These are phyloP conservation scores for Drosophila nasuta DNA, from an alignment of 1,140 invertebrate genomes.

Conservation along the genomic window DNA sequence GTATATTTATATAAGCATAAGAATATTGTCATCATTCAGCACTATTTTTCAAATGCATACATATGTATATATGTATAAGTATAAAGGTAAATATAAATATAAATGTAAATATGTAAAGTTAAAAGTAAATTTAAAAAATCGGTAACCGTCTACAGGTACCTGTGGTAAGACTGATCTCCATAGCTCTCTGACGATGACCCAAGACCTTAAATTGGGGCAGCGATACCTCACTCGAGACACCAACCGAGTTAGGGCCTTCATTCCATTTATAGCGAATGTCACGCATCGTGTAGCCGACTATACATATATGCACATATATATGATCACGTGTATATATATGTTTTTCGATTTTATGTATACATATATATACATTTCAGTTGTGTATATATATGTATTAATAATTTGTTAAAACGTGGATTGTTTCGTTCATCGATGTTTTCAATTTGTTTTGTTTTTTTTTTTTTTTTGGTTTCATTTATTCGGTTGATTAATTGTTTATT, in stretches of 20 bases:
- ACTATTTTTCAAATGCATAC: conserved; percentile 37
- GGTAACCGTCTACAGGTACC: conserved; percentile 89
- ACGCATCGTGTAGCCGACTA: conserved; percentile 98
- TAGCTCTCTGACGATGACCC: conserved; percentile 94
- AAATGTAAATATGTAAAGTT: conserved; percentile 56
- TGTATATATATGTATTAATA: conserved; percentile 46
- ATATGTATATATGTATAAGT: conserved; percentile 24
- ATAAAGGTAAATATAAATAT: conserved; percentile 51
- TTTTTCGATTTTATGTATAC: conserved; percentile 27
- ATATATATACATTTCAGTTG: conserved; percentile 23
- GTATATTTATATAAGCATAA: conserved; percentile 23
- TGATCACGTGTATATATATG: conserved; percentile 35
- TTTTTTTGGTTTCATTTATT: conserved; percentile 13
- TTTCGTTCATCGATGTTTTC: conserved; percentile 30
- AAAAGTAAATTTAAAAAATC: conserved; percentile 82
- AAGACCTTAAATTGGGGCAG: conserved; percentile 97
- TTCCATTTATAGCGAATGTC: conserved; percentile 98
- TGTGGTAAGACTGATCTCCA: conserved; percentile 96
- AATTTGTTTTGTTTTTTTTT: conserved; percentile 1
- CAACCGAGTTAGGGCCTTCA: conserved; percentile 95
- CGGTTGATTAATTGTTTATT: conserved; percentile 45
- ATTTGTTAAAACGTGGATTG: conserved; percentile 41
- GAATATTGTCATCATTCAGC: conserved; percentile 32
- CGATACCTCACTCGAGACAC: conserved; percentile 96
- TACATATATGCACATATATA: conserved; percentile 33